These are phyloP conservation scores for Lordiphosa stackelbergi DNA, from an alignment of 1,140 invertebrate species.

Conservation along the genomic window DNA sequence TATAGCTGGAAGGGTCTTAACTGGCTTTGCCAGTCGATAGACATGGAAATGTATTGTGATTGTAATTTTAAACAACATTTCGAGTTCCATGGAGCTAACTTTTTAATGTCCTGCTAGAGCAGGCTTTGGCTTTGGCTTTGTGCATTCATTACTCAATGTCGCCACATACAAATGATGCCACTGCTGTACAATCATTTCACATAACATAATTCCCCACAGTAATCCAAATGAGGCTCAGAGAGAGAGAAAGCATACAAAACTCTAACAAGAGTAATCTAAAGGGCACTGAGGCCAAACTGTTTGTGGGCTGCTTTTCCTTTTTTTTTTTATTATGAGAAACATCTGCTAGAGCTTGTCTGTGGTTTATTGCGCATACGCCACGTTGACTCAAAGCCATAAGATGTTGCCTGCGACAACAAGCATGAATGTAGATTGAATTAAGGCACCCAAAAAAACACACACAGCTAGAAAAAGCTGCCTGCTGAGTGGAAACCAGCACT, in stretches of 20 bases:
- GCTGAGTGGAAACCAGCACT: neutral
- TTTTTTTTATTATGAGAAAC: constrained; percentile 17
- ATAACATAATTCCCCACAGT: constrained; percentile 46
- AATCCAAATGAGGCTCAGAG: constrained; percentile 54
- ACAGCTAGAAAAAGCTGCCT: constrained; percentile 1
- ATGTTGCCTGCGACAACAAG: too few relatives aligned
- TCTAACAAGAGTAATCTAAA: constrained; percentile 43
- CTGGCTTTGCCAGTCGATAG: constrained; percentile 45
- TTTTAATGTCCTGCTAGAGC: constrained; percentile 24
- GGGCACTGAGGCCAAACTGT: constrained; percentile 45
- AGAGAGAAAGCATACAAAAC: constrained; percentile 10
- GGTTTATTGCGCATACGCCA: constrained; percentile 62
- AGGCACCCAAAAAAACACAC: constrained; percentile 28
- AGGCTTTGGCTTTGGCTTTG: constrained; percentile 12
- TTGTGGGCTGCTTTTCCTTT: constrained; percentile 6
- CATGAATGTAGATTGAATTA: constrained; percentile 62
- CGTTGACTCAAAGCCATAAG: constrained; percentile 26
- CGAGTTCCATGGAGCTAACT: constrained; percentile 29
- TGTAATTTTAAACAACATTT: constrained; percentile 48
- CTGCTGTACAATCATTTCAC: constrained; percentile 53
- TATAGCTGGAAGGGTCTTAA: constrained; percentile 27
- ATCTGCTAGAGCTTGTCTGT: constrained; percentile 28
- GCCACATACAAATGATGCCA: constrained; percentile 33
- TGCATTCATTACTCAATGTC: constrained; percentile 68
- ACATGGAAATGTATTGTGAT: constrained; percentile 72